phyloP scores from a whole-genome alignment of 2,888 invertebrate genomes.

The Sylvicola fuscatus region DNA sequence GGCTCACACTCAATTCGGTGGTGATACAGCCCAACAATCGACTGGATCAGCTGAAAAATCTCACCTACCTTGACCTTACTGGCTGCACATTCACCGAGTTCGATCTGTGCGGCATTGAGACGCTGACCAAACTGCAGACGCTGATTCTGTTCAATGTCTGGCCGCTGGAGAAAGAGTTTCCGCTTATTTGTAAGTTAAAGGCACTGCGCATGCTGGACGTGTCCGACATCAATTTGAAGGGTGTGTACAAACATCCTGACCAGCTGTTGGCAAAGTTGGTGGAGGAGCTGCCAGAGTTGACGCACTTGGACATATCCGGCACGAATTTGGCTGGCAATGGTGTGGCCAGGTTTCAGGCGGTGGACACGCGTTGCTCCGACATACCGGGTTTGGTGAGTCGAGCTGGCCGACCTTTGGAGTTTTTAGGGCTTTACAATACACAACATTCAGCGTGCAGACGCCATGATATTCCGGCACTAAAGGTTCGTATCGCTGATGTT shows the following conservation, averaged over 20 bases:
- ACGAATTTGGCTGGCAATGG: slow-evolving; percentile 86
- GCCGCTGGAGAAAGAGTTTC: slow-evolving; percentile 27
- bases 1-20: slow-evolving; percentile 22
- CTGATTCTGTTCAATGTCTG: slow-evolving; percentile 67
- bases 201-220: slow-evolving; percentile 60
- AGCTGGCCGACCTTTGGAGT: slow-evolving; percentile 59
- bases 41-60: slow-evolving; percentile 6
- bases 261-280: slow-evolving; percentile 49
- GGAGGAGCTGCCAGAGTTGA: slow-evolving; percentile 47
- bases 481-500: slow-evolving; percentile 29
- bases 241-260: slow-evolving; percentile 56
- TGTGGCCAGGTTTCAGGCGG: slow-evolving; percentile 34
- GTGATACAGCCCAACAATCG: slow-evolving; percentile 18
- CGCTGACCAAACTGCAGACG: slow-evolving; percentile 45
- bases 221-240: slow-evolving; percentile 45
- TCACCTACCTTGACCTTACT: slow-evolving; percentile 22
- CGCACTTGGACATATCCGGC: slow-evolving; percentile 83
- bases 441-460: slow-evolving; percentile 75
- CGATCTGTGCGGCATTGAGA: slow-evolving; percentile 27
- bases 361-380: slow-evolving; percentile 34
- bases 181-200: slow-evolving; percentile 35
- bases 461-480: slow-evolving; percentile 75
- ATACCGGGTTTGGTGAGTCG: slow-evolving; percentile 72
- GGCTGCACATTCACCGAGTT: slow-evolving; percentile 21
- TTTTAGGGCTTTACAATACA: slow-evolving; percentile 81